Conservation (phyloP, 2,797 vertebrate species). For the Scolopax bukidnonensis region DNA sequence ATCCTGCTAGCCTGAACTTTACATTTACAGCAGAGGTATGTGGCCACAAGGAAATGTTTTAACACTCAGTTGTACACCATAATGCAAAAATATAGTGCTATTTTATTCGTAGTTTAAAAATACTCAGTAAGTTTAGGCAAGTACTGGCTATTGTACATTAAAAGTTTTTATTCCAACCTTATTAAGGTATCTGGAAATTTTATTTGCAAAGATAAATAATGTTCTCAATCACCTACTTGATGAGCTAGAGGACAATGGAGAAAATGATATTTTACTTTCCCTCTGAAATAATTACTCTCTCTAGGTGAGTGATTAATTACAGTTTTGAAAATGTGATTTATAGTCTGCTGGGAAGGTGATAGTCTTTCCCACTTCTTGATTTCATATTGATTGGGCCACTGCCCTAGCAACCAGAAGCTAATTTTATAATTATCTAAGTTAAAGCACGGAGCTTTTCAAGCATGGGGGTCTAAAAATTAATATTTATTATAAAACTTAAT, state of each 20-base stretch:
- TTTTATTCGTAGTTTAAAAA: neutral
- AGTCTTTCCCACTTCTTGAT: conserved; percentile 46
- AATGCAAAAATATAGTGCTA: neutral
- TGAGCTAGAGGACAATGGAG: conserved; percentile 18
- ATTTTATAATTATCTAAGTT: conserved; percentile 45
- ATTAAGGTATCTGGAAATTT: neutral
- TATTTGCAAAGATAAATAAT: conserved; percentile 4
- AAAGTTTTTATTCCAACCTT: neutral
- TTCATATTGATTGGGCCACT: conserved; percentile 50
- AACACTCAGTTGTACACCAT: neutral
- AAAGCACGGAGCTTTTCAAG: conserved; percentile 15
- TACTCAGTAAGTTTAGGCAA: conserved; percentile 22
- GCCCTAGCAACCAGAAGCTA: conserved; percentile 33
- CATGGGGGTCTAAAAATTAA: conserved; percentile 18
- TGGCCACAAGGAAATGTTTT: conserved; percentile 30
- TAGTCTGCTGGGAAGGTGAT: conserved; percentile 27
- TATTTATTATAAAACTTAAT: conserved; percentile 51
- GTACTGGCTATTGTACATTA: neutral
- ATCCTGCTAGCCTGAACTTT: neutral
- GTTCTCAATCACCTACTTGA: neutral
- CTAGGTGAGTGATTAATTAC: conserved; percentile 53
- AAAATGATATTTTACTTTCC: conserved; percentile 33
- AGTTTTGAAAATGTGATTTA: conserved; percentile 45
- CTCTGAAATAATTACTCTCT: conserved; percentile 38
- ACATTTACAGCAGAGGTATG: conserved; percentile 6